Conservation (phyloP, 1,140 invertebrate species). For the Tribolium castaneum region DNA sequence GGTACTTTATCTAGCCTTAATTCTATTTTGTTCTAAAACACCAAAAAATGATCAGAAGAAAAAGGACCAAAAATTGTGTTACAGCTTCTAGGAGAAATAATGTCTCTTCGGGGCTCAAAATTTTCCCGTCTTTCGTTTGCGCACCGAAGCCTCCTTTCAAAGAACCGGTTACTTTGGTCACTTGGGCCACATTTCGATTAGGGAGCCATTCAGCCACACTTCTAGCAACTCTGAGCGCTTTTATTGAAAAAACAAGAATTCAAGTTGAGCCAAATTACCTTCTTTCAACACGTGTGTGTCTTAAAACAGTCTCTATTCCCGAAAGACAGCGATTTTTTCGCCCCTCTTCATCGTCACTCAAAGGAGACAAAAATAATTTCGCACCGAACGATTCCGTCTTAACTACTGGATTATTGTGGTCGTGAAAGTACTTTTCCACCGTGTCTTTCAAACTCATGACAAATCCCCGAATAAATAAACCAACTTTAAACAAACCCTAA, state of each 20-base stretch:
- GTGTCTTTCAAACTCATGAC: not conserved
- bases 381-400: not conserved
- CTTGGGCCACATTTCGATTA: not conserved
- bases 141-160: not conserved
- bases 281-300: not conserved
- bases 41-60: not conserved
- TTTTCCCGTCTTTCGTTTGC: not conserved
- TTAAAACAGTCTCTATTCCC: not conserved
- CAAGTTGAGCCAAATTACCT: not conserved
- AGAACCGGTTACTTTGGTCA: not conserved
- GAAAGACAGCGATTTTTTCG: not conserved
- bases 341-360: not conserved
- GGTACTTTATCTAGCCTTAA: not conserved
- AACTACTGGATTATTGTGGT: not conserved
- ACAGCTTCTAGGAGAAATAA: not conserved
- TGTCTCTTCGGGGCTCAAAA: not conserved
- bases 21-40: slow-evolving; percentile 1
- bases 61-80: not conserved
- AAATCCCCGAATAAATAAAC: not conserved
- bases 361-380: not conserved
- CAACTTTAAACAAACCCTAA: not conserved
- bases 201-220: not conserved
- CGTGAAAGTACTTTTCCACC: not conserved
- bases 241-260: not conserved
- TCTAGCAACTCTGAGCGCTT: not conserved